A percentile compares a stretch with the other conserved stretches of the same genome.
Evolutionary conservation across 2,888 invertebrate genomes (phyloP).

Genomic region (Mesorhabditis spiculigera): DNA sequence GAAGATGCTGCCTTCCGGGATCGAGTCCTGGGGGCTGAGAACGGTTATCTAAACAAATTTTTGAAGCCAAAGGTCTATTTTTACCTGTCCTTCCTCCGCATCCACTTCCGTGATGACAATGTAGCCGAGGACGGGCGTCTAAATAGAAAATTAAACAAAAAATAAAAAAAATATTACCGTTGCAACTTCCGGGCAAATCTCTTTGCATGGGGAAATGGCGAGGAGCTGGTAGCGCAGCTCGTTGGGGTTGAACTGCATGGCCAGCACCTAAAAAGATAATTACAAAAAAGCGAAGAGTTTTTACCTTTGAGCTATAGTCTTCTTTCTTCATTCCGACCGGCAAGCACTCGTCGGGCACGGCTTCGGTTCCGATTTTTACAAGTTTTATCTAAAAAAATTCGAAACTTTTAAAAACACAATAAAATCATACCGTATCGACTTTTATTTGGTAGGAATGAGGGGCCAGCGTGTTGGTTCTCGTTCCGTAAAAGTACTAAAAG

Average conservation of each 20-base stretch:
- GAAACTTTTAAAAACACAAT: constrained; percentile 11
- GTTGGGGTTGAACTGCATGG: constrained; percentile 16
- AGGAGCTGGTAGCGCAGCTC: constrained; percentile 78
- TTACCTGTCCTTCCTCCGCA: not conserved
- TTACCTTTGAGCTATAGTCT: constrained; percentile 65
- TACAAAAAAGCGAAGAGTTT: not conserved
- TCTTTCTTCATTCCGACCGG: constrained; percentile 90
- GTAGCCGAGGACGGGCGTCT: constrained; percentile 83
- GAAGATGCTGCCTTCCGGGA: constrained; percentile 65
- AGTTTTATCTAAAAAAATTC: not conserved
- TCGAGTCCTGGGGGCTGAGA: constrained; percentile 28
- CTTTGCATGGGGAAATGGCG: constrained; percentile 81
- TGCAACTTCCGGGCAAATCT: constrained; percentile 50
- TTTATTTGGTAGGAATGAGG: constrained; percentile 69
- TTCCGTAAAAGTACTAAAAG: constrained; percentile 93
- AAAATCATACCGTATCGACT: constrained; percentile 78
- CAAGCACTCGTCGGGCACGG: constrained; percentile 90
- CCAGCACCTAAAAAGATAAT: constrained; percentile 21
- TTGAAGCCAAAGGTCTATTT: not conserved
- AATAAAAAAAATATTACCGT: not conserved
- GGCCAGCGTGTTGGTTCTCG: constrained; percentile 73
- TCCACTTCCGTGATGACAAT: constrained; percentile 84
- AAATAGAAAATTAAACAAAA: constrained; percentile 63
- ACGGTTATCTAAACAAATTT: constrained; percentile 16
- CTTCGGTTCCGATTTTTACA: constrained; percentile 66